Percentiles rank a stretch among this genome's conserved stretches.
Evolutionary conservation across 2,888 invertebrate species (phyloP).

Genomic region (Ellobium chinense): DNA sequence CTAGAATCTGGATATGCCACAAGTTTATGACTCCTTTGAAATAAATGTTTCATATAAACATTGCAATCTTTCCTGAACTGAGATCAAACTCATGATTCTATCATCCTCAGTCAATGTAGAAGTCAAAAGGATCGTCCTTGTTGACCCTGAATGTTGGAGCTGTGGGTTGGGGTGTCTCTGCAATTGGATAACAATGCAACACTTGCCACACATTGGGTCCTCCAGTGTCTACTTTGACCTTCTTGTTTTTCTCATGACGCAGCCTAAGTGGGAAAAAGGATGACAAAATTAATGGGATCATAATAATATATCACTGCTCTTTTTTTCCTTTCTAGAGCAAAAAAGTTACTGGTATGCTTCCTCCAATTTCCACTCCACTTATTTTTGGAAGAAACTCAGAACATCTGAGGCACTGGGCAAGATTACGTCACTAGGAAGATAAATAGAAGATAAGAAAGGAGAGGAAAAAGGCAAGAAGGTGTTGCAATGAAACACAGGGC

Average conservation of each 20-base stretch:
- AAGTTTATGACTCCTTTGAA: too few relatives aligned
- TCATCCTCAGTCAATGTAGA: conserved; percentile 59
- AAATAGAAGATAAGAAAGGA: too few relatives aligned
- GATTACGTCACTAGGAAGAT: too few relatives aligned
- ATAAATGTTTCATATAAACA: too few relatives aligned
- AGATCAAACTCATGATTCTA: too few relatives aligned
- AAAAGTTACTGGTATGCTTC: too few relatives aligned
- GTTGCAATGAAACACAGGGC: too few relatives aligned
- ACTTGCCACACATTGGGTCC: conserved; percentile 78
- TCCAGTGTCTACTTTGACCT: conserved; percentile 72
- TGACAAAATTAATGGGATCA: not conserved
- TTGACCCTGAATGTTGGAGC: conserved; percentile 67
- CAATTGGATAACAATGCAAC: conserved; percentile 74
- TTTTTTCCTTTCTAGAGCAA: too few relatives aligned
- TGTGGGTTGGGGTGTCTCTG: conserved; percentile 70
- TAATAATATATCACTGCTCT: not conserved
- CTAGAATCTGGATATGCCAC: too few relatives aligned
- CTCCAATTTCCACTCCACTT: not conserved
- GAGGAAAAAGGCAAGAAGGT: too few relatives aligned
- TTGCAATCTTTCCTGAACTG: too few relatives aligned
- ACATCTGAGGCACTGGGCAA: not conserved
- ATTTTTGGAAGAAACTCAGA: not conserved
- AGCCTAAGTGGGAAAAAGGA: conserved; percentile 59
- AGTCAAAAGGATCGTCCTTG: conserved; percentile 73
- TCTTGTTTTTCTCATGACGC: conserved; percentile 76